Evolutionary conservation across 37 sponge, comb jelly and placozoan genomes (phyloP), one percentile per base, ranked within the genome.

Genomic region (Beroe ovata): DNA sequence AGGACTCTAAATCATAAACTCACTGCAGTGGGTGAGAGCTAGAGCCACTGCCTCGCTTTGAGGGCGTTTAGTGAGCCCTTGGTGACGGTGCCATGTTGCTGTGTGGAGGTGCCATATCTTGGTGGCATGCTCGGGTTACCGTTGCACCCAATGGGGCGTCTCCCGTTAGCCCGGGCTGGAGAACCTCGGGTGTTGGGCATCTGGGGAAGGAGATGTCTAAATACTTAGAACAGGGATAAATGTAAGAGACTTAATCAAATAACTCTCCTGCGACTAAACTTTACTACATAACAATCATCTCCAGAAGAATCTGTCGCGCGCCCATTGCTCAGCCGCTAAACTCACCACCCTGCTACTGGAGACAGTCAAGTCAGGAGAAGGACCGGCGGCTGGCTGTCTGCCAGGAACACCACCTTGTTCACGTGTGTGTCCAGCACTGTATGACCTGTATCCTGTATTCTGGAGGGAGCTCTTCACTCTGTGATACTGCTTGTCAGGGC

Each of bases 11-110:
- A n/a, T n/a, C n/a, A n/a, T n/a, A n/a, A n/a, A n/a, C n/a, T n/a
- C n/a, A n/a, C n/a, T n/a, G n/a, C n/a, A n/a, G n/a, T n/a, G n/a
- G n/a, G n/a, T n/a, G n/a, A n/a, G n/a, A 63, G 8, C 71, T 71
- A 71, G 2, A 28, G 21, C 71, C 71, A 71, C 71, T 71, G 71
- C 37, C 71, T 32, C 18, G 71, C 36, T 71, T 36, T 32, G 11
- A 71, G 71, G 20, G 71, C 71, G 3, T 8, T 33, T 20, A 71
- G 71, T 6, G 38, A 32, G 16, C 35, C 71, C 29, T 71, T 71
- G 8, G 71, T 71, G 6, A 71, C 71, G 16, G 71, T 71, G 8
- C 71, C 71, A 28, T 71, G 71, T 71, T 71, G 71, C 11, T 71
- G 71, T 8, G 71, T 71, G 30, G 71, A 71, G 20, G 71, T 71